These are phyloP conservation scores for Dryomyza anilis DNA, from an alignment of 2,888 invertebrate genomes.

Conservation along the genomic window DNA sequence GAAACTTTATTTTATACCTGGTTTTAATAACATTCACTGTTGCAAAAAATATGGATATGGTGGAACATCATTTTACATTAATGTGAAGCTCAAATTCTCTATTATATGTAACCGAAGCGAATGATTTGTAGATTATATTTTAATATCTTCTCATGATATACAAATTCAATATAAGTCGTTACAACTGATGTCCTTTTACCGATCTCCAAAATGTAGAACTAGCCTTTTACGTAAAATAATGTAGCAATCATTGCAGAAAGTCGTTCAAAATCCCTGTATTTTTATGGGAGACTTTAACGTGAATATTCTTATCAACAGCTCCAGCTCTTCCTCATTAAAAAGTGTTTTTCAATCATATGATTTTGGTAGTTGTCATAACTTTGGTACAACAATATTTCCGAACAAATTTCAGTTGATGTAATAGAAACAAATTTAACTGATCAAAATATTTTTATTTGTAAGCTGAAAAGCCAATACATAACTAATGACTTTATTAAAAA, in stretches of 20 bases:
- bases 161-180: constrained; percentile 6
- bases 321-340: not conserved
- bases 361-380: constrained; percentile 16
- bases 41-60: constrained; percentile 8
- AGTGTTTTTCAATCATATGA: too few relatives aligned
- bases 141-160: not conserved
- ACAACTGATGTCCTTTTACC: constrained; percentile 1
- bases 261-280: constrained; percentile 2
- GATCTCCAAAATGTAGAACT: constrained; percentile 9
- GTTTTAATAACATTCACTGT: constrained; percentile 14
- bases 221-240: not conserved
- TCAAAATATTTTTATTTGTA: constrained; percentile 17
- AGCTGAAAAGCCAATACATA: not conserved
- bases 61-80: constrained; percentile 5
- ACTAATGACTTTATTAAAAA: not conserved
- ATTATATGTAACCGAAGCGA: not conserved
- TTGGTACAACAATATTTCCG: constrained; percentile 16
- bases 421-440: constrained; percentile 10
- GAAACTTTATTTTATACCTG: constrained; percentile 16
- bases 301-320: constrained; percentile 1
- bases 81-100: not conserved
- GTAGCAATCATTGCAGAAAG: not conserved
- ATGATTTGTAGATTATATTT: not conserved
- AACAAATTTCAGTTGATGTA: constrained; percentile 3
- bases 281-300: constrained; percentile 21